Evolutionary conservation across 2,888 invertebrate species (phyloP), one percentile per base, ranked within the genome.

Genomic region (Atethmia centrago): DNA sequence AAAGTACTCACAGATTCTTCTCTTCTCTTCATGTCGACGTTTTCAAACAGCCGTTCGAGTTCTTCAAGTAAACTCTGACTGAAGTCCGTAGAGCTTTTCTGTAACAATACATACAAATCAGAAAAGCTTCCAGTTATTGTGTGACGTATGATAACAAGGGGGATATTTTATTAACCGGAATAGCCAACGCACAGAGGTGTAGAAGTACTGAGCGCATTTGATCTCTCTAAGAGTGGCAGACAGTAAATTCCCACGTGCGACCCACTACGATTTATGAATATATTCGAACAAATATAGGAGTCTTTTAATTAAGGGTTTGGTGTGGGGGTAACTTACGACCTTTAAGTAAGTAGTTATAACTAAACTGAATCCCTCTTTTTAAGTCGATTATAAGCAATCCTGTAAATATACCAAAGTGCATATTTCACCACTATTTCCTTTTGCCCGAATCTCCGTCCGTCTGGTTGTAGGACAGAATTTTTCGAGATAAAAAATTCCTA

Each of bases 41-140:
- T 72, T 2, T 53, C 21, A 12, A 77, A 79, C 21, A 72, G 53
- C 0, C 12, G 12, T 4, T 77, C 77, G 0, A 77, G 40, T 21
- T 77, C 73, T 25, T 79, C 58, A 0, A 77, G 47, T 31, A 77
- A 47, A 47, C 77, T 77, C 21, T 73, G 63, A 21, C 73, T 79
- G 40, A 77, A 77, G 3, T 77, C 77, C 5, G 72, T 79, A 4
- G 79, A 71, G 10, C 25, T 77, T 72, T 77, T 77, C 77, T 77
- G 80, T 31, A 79, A 77, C 14, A 47, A 72, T 9, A 53, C 1
- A 47, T 25, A 31, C 7, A 9, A 58, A 64, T 73, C 25, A 72
- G 28, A 53, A 25, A 49, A 51, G 0, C 7, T 3, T 1, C 49
- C 2, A 53, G 5, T 36, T 42, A 36, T 45, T 25, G 14, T 28